phyloP scores from a whole-genome alignment of 92 coral and sea anemone genomes.

The Porites cylindrica region DNA sequence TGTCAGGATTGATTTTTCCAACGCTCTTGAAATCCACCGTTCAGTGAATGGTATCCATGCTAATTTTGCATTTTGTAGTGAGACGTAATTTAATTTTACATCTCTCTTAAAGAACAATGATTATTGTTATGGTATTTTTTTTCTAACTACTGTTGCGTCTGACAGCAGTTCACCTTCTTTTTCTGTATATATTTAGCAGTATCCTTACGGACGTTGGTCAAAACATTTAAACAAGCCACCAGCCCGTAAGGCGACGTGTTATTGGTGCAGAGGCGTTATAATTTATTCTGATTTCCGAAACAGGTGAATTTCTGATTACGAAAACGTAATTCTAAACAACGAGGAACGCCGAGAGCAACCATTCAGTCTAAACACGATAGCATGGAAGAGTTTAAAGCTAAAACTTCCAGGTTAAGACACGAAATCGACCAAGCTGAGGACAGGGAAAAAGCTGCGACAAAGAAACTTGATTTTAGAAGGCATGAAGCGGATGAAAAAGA shows the following conservation, averaged over 20 bases:
- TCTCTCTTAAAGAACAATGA: background rate
- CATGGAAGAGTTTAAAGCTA: conserved; percentile 79
- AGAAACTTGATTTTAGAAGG: conserved; percentile 36
- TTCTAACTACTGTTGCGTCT: background rate
- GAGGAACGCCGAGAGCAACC: conserved; percentile 26
- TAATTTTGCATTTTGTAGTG: background rate
- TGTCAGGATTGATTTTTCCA: no score
- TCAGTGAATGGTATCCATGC: no score
- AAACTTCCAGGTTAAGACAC: conserved; percentile 59
- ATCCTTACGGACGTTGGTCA: conserved; percentile 17
- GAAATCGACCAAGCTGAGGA: conserved; percentile 80
- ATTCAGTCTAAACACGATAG: background rate
- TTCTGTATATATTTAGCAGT: background rate
- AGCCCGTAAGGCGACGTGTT: background rate
- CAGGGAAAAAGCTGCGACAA: conserved; percentile 52
- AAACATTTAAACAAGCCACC: conserved; percentile 17
- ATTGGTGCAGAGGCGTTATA: conserved; percentile 28
- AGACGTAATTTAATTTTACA: background rate
- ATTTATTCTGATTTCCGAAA: conserved; percentile 60
- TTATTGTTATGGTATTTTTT: background rate
- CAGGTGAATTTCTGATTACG: conserved; percentile 68
- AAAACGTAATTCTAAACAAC: conserved; percentile 26
- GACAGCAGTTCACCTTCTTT: background rate
- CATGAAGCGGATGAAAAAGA: conserved; percentile 57
- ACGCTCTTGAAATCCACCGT: no score